A percentile compares a stretch with the other conserved stretches of the same genome.
These are phyloP conservation scores for Trachemys scripta DNA, from an alignment of 2,113 vertebrate genomes.

Conservation along the genomic window DNA sequence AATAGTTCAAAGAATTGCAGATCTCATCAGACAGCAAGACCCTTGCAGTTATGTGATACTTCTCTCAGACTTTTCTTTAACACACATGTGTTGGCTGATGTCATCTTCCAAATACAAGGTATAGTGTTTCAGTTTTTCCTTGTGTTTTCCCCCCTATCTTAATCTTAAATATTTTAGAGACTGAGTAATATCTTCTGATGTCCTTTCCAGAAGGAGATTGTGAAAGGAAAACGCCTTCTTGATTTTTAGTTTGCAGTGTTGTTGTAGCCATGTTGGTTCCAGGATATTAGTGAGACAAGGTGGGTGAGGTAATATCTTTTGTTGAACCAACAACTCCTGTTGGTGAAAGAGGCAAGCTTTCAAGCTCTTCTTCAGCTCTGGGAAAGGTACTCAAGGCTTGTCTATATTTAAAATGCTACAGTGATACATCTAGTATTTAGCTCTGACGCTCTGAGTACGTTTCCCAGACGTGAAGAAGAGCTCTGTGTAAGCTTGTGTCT, in stretches of 20 bases:
- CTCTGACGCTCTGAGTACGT: not conserved
- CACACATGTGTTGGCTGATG: constrained; percentile 92
- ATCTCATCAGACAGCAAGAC: constrained; percentile 71
- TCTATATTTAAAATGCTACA: not conserved
- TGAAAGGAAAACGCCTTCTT: not conserved
- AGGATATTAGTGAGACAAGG: not conserved
- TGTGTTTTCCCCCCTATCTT: not conserved
- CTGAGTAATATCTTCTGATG: not conserved
- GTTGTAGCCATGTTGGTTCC: not conserved
- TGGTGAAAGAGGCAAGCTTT: not conserved
- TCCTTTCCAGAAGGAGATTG: not conserved
- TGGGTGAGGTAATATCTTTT: not conserved
- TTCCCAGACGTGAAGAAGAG: not conserved
- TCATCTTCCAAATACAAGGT: constrained; percentile 99
- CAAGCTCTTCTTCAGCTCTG: not conserved
- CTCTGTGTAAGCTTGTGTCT: not conserved
- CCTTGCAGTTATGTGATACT: constrained; percentile 80
- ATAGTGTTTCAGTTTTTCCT: not conserved
- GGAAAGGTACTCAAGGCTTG: not conserved
- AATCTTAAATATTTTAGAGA: not conserved
- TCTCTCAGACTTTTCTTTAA: constrained; percentile 95
- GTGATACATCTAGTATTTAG: not conserved
- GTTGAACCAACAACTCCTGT: not conserved
- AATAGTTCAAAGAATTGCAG: constrained; percentile 70
- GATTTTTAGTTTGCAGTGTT: not conserved